phyloP scores from a whole-genome alignment of 2,888 invertebrate genomes.

The Patella depressa region DNA sequence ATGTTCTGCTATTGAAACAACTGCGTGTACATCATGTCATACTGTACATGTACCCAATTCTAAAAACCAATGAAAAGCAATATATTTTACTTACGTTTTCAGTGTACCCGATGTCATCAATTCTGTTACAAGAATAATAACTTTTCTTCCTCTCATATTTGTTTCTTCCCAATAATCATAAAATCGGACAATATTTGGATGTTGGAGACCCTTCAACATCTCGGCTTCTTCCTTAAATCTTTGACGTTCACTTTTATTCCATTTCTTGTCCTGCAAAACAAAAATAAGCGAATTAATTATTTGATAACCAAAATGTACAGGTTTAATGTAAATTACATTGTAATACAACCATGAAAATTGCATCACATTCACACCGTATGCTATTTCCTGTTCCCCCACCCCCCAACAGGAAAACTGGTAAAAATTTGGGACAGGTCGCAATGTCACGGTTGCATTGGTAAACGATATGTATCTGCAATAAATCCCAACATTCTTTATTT shows the following conservation, averaged over 20 bases:
- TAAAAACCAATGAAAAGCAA: neutral
- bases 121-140: slow-evolving; percentile 98
- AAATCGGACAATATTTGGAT: slow-evolving; percentile 75
- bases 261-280: slow-evolving; percentile 81
- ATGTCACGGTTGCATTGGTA: neutral
- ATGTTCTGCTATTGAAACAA: neutral
- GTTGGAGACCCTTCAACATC: slow-evolving; percentile 98
- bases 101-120: slow-evolving; percentile 99
- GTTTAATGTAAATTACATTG: neutral
- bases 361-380: no score
- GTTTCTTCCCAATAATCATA: slow-evolving; percentile 98
- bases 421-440: no score
- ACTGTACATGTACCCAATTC: slow-evolving; percentile 1
- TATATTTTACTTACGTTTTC: slow-evolving; percentile 82
- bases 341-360: no score
- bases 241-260: slow-evolving; percentile 93
- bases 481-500: no score
- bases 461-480: neutral
- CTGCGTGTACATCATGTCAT: neutral
- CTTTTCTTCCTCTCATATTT: slow-evolving; percentile 91
- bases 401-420: no score
- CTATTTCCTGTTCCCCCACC: no score
- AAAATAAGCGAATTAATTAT: neutral
- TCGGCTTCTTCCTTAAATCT: slow-evolving; percentile 82
- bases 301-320: neutral